Evolutionary conservation across 2,797 vertebrate genomes (phyloP).

Genomic region (Acropternis orthonyx): DNA sequence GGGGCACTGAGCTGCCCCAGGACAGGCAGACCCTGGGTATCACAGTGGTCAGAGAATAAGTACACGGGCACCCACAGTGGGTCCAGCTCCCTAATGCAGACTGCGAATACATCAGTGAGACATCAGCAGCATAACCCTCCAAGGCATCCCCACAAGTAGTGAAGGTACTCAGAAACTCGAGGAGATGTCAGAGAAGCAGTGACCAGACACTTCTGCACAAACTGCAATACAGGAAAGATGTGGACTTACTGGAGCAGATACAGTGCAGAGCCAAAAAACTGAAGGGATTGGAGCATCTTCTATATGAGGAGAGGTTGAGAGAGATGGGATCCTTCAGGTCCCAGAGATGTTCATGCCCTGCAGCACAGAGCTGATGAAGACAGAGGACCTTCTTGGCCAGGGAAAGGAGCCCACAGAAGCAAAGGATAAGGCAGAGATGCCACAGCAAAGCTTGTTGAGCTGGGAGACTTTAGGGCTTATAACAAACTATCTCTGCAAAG

Average conservation of each 20-base stretch:
- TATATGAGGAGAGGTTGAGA: neutral
- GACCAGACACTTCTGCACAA: neutral
- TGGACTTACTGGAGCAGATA: neutral
- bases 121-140: neutral
- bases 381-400: neutral
- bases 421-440: neutral
- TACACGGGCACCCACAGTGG: neutral
- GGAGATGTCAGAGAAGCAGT: neutral
- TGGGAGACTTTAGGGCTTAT: neutral
- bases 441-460: neutral
- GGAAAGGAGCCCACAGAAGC: neutral
- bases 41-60: accelerated
- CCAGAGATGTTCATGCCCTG: neutral
- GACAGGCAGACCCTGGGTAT: accelerated
- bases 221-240: neutral
- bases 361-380: neutral
- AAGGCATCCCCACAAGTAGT: neutral
- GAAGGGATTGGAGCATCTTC: neutral
- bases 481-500: neutral
- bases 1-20: neutral
- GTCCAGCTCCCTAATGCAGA: neutral
- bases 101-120: neutral
- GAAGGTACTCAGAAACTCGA: neutral
- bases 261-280: neutral
- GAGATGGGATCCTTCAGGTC: neutral